Conservation (phyloP, 2,888 invertebrate species). For the Drosophila prolongata region DNA sequence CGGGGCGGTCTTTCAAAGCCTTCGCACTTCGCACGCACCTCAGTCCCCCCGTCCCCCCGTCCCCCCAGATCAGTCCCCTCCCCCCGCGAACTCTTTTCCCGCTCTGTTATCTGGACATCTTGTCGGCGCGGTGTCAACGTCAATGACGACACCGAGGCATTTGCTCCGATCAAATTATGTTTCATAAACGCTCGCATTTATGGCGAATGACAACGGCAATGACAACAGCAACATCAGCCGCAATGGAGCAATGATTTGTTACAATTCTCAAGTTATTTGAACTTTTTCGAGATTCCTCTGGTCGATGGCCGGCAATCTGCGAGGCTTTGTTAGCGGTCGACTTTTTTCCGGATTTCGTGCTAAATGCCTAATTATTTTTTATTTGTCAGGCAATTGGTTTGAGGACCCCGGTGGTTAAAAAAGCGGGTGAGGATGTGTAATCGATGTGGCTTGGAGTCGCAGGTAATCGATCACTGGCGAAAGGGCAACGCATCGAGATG, state of each 20-base stretch:
- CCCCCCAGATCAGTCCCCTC: slow-evolving; percentile 4
- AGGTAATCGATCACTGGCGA: slow-evolving; percentile 30
- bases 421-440: slow-evolving; percentile 10
- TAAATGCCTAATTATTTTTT: slow-evolving; percentile 50
- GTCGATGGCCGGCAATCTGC: slow-evolving; percentile 18
- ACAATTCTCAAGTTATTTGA: slow-evolving; percentile 78
- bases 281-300: slow-evolving; percentile 54
- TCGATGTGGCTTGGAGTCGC: slow-evolving; percentile 9
- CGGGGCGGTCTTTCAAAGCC: slow-evolving; percentile 77
- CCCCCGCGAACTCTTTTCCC: neutral
- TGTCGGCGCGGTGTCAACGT: slow-evolving; percentile 56
- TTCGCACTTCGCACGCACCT: slow-evolving; percentile 44
- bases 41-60: slow-evolving; percentile 8
- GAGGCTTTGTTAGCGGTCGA: slow-evolving; percentile 4
- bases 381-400: slow-evolving; percentile 34
- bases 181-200: slow-evolving; percentile 83
- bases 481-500: slow-evolving; percentile 5
- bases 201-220: slow-evolving; percentile 60
- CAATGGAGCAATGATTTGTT: slow-evolving; percentile 80
- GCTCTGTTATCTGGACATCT: slow-evolving; percentile 43
- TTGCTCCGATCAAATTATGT: slow-evolving; percentile 81
- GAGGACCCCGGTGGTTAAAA: slow-evolving; percentile 2
- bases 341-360: slow-evolving; percentile 36
- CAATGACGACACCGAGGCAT: slow-evolving; percentile 67
- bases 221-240: slow-evolving; percentile 25